Percentiles rank a stretch among this genome's conserved stretches.
Evolutionary conservation across 2,888 invertebrate species (phyloP).

Genomic region (Antheraea yamamai): DNA sequence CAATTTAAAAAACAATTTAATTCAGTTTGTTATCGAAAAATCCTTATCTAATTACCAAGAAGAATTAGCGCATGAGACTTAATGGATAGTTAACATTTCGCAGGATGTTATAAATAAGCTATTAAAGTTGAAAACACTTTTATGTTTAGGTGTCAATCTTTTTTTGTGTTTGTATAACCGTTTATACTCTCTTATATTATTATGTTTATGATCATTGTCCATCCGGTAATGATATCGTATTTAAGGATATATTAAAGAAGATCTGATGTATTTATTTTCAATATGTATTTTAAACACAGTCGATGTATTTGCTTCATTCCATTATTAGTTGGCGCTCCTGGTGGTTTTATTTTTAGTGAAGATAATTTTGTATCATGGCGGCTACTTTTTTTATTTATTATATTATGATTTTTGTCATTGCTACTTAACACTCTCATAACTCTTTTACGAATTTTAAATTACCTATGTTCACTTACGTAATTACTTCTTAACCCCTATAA

Average conservation of each 20-base stretch:
- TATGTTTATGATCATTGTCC: background rate
- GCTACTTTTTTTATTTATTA: too few species aligned
- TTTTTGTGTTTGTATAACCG: slow-evolving; percentile 6
- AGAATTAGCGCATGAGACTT: background rate
- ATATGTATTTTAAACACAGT: too few species aligned
- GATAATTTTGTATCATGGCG: too few species aligned
- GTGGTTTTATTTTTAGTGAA: too few species aligned
- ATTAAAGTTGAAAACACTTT: slow-evolving; percentile 11
- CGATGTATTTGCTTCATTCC: too few species aligned
- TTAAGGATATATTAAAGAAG: background rate
- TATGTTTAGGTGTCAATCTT: background rate
- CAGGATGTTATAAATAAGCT: slow-evolving; percentile 11
- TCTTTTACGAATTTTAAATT: too few species aligned
- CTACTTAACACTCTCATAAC: too few species aligned
- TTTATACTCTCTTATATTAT: background rate
- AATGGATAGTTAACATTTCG: background rate
- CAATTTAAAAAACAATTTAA: background rate
- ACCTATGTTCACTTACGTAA: too few species aligned
- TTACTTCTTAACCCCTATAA: too few species aligned
- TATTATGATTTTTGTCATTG: too few species aligned
- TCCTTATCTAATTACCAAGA: background rate
- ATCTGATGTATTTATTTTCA: too few species aligned
- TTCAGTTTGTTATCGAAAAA: background rate
- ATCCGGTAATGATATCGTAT: background rate
- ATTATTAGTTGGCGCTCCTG: too few species aligned